A percentile compares a stretch with the other conserved stretches of the same genome.
Conservation (phyloP, 2,797 vertebrate species). For the Tokudaia tokunoshimensis region DNA sequence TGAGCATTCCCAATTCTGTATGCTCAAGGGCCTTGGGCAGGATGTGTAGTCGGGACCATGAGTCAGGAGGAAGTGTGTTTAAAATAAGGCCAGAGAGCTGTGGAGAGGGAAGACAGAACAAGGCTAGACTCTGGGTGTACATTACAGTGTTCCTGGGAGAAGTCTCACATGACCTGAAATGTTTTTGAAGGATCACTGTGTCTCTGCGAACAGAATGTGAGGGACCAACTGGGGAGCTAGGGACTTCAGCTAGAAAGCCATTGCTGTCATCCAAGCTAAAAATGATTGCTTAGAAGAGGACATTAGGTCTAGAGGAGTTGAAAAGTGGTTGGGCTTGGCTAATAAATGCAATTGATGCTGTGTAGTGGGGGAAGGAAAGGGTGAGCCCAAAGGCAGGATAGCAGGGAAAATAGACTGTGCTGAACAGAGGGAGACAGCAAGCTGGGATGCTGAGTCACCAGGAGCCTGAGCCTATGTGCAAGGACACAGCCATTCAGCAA, state of each 20-base stretch:
- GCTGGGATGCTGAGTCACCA: too few relatives aligned
- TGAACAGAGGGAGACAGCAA: neutral
- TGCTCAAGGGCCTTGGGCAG: too few relatives aligned
- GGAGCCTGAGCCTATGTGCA: neutral
- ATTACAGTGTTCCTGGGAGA: neutral
- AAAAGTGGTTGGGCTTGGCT: neutral
- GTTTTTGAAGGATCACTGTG: neutral
- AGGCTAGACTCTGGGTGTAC: neutral
- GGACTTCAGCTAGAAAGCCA: neutral
- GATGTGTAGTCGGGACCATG: too few relatives aligned
- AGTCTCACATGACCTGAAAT: neutral
- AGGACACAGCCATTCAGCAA: neutral
- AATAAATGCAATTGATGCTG: neutral
- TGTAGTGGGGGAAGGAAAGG: neutral
- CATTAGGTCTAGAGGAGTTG: neutral
- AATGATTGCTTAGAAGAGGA: neutral
- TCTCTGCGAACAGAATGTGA: neutral
- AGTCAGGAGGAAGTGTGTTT: rapidly evolving
- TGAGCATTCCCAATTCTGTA: neutral
- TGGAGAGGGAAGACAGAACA: neutral
- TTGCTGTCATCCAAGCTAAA: neutral
- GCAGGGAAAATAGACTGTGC: neutral
- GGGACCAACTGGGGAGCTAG: neutral
- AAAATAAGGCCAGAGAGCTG: neutral
- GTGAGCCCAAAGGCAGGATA: neutral